These are phyloP conservation scores for Etheostoma spectabile DNA, from an alignment of 2,113 vertebrate genomes.

Conservation along the genomic window DNA sequence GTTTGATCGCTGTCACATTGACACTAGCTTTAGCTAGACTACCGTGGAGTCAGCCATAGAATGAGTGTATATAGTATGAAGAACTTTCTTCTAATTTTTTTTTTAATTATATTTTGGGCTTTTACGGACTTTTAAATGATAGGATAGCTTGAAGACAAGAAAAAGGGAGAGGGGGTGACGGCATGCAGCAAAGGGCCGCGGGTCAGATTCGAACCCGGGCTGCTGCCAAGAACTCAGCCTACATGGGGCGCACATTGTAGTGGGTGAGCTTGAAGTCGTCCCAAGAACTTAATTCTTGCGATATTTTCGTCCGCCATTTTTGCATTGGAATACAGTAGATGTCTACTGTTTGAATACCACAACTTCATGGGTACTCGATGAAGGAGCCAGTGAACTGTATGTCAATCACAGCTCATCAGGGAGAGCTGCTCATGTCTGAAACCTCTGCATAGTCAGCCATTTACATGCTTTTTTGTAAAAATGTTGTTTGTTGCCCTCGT, in stretches of 20 bases:
- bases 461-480: slow-evolving; percentile 23
- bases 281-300: not conserved
- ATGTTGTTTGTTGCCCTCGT: slow-evolving; percentile 39
- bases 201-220: too few relatives aligned
- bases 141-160: too few relatives aligned
- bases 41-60: not conserved
- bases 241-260: too few relatives aligned
- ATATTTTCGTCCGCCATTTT: not conserved
- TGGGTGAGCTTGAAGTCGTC: too few relatives aligned
- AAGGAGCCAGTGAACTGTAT: not conserved
- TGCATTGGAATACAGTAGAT: not conserved
- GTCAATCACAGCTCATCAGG: slow-evolving; percentile 51
- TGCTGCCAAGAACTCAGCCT: too few relatives aligned
- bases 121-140: too few relatives aligned
- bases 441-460: slow-evolving; percentile 46
- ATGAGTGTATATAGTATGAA: not conserved
- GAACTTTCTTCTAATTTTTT: too few relatives aligned
- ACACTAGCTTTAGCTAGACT: not conserved
- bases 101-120: too few relatives aligned
- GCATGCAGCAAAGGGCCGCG: too few relatives aligned
- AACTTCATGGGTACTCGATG: not conserved
- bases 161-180: too few relatives aligned
- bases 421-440: slow-evolving; percentile 29
- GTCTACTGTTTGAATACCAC: not conserved
- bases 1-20: not conserved